A percentile compares a stretch with the other conserved stretches of the same genome.
phyloP scores from a whole-genome alignment of 1,140 invertebrate genomes.

The Steinernema khuongi region DNA sequence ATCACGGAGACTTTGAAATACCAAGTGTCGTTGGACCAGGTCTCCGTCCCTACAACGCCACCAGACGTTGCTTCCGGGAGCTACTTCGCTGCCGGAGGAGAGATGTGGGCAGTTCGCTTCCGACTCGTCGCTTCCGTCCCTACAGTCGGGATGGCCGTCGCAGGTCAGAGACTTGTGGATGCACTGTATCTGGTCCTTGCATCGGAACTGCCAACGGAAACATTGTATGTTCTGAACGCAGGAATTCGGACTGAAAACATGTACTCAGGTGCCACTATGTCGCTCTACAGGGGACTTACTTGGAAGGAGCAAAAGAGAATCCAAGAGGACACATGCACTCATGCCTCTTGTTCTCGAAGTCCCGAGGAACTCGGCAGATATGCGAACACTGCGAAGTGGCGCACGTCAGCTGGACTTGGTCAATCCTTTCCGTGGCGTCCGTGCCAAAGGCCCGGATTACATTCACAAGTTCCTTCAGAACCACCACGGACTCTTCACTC shows the following conservation, averaged over 20 bases:
- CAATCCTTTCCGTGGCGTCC: background rate
- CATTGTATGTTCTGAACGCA: background rate
- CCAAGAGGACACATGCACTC: slow-evolving; percentile 11
- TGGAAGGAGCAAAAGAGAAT: background rate
- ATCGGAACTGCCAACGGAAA: background rate
- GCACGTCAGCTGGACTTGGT: background rate
- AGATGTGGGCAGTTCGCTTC: background rate
- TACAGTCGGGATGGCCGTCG: background rate
- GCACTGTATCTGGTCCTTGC: background rate
- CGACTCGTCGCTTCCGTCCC: background rate
- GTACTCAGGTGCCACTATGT: background rate
- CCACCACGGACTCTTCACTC: background rate
- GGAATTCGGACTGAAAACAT: background rate
- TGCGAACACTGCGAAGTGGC: background rate
- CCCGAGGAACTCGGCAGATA: background rate
- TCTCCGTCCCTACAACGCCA: background rate
- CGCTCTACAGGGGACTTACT: background rate
- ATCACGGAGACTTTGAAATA: background rate
- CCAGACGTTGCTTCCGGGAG: background rate
- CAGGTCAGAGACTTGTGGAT: background rate
- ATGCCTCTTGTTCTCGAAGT: background rate
- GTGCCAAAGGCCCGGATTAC: background rate
- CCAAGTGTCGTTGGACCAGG: background rate
- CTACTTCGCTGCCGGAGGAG: background rate
- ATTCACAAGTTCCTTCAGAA: background rate